Evolutionary conservation across 2,888 invertebrate species (phyloP).

Genomic region (Entomobrya multifasciata): DNA sequence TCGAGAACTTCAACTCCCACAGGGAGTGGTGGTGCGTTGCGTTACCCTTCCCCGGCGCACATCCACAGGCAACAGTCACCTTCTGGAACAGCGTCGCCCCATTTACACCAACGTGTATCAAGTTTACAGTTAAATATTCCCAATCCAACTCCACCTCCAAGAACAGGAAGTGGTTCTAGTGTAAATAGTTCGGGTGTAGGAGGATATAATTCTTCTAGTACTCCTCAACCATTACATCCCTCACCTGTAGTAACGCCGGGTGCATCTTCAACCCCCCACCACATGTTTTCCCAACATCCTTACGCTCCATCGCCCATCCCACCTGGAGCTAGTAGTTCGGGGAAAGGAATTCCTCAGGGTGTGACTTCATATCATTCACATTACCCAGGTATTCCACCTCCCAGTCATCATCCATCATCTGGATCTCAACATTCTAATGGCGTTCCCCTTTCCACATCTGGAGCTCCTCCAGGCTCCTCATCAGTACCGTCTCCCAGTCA

Average conservation of each 20-base stretch:
- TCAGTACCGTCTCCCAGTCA: slow-evolving; percentile 37
- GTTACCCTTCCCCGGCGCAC: slow-evolving; percentile 72
- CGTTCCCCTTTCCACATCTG: slow-evolving; percentile 58
- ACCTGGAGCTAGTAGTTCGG: slow-evolving; percentile 23
- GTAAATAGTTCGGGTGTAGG: no score
- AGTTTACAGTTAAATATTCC: slow-evolving; percentile 69
- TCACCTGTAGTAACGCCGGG: slow-evolving; percentile 55
- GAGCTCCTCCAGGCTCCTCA: slow-evolving; percentile 58
- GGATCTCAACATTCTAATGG: slow-evolving; percentile 50
- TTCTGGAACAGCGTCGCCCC: slow-evolving; percentile 63
- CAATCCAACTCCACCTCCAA: slow-evolving; percentile 72
- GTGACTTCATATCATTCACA: slow-evolving; percentile 61
- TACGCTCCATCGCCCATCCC: slow-evolving; percentile 59
- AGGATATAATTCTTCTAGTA: slow-evolving; percentile 55
- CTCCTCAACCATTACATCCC: slow-evolving; percentile 56
- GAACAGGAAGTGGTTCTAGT: slow-evolving; percentile 74
- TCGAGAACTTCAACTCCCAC: slow-evolving; percentile 71
- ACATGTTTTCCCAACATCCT: slow-evolving; percentile 59
- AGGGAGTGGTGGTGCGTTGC: slow-evolving; percentile 50
- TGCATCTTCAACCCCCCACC: slow-evolving; percentile 47
- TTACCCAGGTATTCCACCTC: slow-evolving; percentile 56
- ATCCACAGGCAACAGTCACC: slow-evolving; percentile 74
- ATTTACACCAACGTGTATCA: slow-evolving; percentile 64
- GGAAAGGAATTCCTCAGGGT: slow-evolving; percentile 41
- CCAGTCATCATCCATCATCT: slow-evolving; percentile 54